Base-by-base conservation (phyloP, 2,888 invertebrate genomes). In the Coecobrya sp. region DNA sequence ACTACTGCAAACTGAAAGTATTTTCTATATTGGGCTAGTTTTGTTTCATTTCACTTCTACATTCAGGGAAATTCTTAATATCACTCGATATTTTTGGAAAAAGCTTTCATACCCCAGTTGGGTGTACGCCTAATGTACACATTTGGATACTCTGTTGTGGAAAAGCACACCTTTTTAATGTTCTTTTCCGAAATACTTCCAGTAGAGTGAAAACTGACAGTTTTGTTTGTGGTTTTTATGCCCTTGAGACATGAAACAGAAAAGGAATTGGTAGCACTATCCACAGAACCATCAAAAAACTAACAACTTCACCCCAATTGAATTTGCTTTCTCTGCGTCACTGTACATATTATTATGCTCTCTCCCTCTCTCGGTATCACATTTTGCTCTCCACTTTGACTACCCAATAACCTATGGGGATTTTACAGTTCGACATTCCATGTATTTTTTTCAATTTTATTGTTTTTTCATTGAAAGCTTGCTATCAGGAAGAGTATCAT, bases 231-330 rank as follows among this genome's bases (percentile, higher is more conserved):
- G 62, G 85, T 19, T 86, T 88, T 86, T 90, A 90, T 90, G 79
- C 90, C 90, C 90, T 79, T 86, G 90, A 90, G 90, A 90, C 90
- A 90, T 79, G 90, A 86, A 85, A 86, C 65, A 62, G 90, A 79
- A 59, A 76, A 45, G 76, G 42, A 90, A 86, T 45, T 79, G 49
- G 73, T 45, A 89, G 49, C 65, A 73, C 62, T 62, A 86, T 86
- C 86, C 90, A 90, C 89, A 90, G 22, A 79, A 85, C 79, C 90
- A 86, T 90, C 45, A 86, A 86, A 65, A 76, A 90, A 90, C 90
- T 85, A 89, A 86, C 85, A 86, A 86, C 90, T 90, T 90, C 86
- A 68, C 90, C 73, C 42, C 90, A 90, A 90, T 90, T 90, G 76
- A 90, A 85, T 90, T 85, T 70, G 87, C 90, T 89, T 42, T 94